Evolutionary conservation across 2,113 vertebrate genomes (phyloP).

Genomic region (Vidua chalybeata): DNA sequence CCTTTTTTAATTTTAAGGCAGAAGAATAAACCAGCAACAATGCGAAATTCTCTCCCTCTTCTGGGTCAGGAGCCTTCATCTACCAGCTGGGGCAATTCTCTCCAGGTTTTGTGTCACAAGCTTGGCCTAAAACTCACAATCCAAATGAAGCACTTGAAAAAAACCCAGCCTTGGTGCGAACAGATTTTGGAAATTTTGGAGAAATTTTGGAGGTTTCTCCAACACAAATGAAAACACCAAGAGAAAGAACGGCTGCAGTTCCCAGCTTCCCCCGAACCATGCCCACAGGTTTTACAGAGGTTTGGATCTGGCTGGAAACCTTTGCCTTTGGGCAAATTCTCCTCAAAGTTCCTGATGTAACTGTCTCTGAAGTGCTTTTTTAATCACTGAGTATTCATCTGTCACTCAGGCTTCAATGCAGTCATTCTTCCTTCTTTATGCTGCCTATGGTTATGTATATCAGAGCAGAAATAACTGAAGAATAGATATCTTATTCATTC

Average conservation of each 20-base stretch:
- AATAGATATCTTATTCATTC: constrained; percentile 69
- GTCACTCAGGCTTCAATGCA: constrained; percentile 65
- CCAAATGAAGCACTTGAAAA: background rate
- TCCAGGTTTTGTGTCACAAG: background rate
- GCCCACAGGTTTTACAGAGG: background rate
- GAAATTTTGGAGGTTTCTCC: background rate
- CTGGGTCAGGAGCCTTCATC: background rate
- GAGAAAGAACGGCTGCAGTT: background rate
- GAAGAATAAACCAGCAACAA: background rate
- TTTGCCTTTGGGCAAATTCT: constrained; percentile 39
- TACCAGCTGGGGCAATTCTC: background rate
- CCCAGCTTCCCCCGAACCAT: background rate
- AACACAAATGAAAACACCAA: background rate
- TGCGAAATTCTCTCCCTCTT: background rate
- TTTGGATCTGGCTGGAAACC: constrained; percentile 23
- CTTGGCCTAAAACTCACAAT: background rate
- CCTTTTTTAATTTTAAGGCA: background rate
- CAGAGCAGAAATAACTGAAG: constrained; percentile 68
- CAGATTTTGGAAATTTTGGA: background rate
- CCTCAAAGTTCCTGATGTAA: constrained; percentile 26
- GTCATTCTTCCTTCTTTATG: constrained; percentile 61
- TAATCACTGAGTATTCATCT: constrained; percentile 55
- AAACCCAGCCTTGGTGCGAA: background rate
- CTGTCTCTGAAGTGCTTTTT: constrained; percentile 47
- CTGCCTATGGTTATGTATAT: constrained; percentile 68